Base-by-base conservation (phyloP, 2,888 invertebrate species). In the Polia nebulosa region DNA sequence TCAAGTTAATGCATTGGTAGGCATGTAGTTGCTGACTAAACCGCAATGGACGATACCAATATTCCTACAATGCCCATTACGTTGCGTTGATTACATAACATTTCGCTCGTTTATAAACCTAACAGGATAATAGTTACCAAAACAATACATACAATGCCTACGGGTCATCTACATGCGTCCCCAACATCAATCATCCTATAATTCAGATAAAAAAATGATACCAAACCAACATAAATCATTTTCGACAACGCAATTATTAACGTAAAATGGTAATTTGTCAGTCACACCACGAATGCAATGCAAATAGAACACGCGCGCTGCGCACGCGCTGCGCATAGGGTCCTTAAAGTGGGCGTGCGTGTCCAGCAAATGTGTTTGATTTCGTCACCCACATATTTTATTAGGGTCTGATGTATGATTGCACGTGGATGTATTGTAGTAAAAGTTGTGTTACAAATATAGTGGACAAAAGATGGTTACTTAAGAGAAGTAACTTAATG, bases 301-400 rank as follows among this genome's bases (percentile, higher is more conserved):
- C 64, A 73, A 81, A 81, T 82, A 82, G 52, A 73, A 39, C 55
- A 53, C 68, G 45, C 51, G 22, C 56, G 76, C 17, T 73, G 80
- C 80, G 83, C 82, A 82, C 81, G 71, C 77, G 81, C 58, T 47
- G 47, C 20, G 34, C 41, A 44, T 66, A 52, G 52, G 52, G 52
- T 52, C 52, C 52, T 52, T 52, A 39, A 70, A 69, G 61, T 57
- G 71, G 73, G 77, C 58, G 82, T 66, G 67, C 58, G 68, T 61
- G 55, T 58, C 57, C 58, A 73, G 39, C 29, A 64, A 82, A 82
- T 79, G 66, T 72, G 66, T 79, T 71, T 71, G 53, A 79, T 82
- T 71, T 68, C 51, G 68, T 71, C 76, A 79, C 67, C 65, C 69
- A 53, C 70, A 80, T 77, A 36, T 41, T 66, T 34, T 52, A 52